Evolutionary conservation across 1,140 invertebrate species (phyloP).

Genomic region (Megalopta genalis): DNA sequence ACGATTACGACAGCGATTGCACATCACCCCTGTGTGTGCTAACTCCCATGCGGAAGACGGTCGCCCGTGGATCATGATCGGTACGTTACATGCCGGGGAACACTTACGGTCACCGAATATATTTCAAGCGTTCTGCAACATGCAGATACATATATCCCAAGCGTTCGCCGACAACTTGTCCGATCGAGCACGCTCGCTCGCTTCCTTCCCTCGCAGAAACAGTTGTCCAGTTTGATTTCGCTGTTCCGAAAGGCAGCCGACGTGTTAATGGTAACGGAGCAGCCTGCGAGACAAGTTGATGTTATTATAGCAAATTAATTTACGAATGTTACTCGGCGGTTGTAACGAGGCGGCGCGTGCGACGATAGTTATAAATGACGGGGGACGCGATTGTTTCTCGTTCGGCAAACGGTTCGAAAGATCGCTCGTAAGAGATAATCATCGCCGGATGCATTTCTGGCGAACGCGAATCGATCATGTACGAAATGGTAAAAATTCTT

Average conservation of each 20-base stretch:
- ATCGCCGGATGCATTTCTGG: too few relatives aligned
- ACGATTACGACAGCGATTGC: conserved; percentile 48
- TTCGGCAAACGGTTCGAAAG: background rate
- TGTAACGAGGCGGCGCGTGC: background rate
- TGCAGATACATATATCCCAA: too few relatives aligned
- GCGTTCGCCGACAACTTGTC: too few relatives aligned
- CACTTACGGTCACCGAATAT: background rate
- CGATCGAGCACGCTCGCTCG: too few relatives aligned
- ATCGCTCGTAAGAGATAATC: too few relatives aligned
- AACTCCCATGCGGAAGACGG: conserved; percentile 25
- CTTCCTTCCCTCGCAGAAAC: too few relatives aligned
- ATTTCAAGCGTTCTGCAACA: too few relatives aligned
- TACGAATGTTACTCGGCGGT: background rate
- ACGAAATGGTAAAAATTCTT: too few relatives aligned
- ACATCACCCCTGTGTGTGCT: conserved; percentile 30
- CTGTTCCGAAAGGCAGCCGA: too few relatives aligned
- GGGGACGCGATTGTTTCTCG: background rate
- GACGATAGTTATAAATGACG: background rate
- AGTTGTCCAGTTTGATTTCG: background rate
- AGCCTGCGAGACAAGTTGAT: background rate
- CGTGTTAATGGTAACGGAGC: background rate
- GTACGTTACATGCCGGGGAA: background rate
- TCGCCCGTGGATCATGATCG: conserved; percentile 11
- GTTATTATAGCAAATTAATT: background rate
- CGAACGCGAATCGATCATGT: too few relatives aligned